Percentiles rank a stretch among this genome's conserved stretches.
Conservation (phyloP, 2,888 invertebrate species). For the Phengaris alcon region DNA sequence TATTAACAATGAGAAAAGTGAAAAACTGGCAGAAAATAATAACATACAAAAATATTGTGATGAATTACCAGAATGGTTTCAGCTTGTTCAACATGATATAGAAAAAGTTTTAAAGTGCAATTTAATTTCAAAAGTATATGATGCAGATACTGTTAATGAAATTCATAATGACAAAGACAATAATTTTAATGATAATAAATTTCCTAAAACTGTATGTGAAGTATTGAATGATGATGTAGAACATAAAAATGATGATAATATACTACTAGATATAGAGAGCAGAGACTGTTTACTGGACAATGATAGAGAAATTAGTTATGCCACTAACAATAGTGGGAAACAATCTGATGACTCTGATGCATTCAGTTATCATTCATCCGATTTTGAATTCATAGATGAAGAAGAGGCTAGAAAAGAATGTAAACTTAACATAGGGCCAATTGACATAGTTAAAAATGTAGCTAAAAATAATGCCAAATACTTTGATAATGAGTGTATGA, state of each 20-base stretch:
- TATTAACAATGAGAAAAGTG: background rate
- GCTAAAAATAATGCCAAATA: conserved; percentile 20
- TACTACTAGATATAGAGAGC: background rate
- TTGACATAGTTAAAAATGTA: conserved; percentile 18
- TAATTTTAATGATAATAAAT: background rate
- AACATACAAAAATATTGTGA: background rate
- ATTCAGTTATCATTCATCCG: conserved; percentile 58
- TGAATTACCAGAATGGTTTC: background rate
- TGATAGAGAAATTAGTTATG: background rate
- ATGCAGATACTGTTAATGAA: background rate
- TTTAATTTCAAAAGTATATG: conserved; percentile 9
- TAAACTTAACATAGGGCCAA: conserved; percentile 38
- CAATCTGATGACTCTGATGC: conserved; percentile 37
- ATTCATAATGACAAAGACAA: background rate
- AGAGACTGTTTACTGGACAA: background rate
- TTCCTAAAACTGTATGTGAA: background rate
- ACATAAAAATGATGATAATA: background rate
- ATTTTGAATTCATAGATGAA: conserved; percentile 67
- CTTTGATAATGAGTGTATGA: conserved; percentile 15
- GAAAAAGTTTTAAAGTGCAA: conserved; percentile 16
- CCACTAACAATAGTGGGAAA: background rate
- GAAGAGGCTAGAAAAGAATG: conserved; percentile 50
- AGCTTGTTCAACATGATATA: background rate
- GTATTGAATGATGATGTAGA: background rate
- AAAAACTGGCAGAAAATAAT: background rate